Evolutionary conservation across 2,113 vertebrate species (phyloP).

Genomic region (Anas platyrhynchos): DNA sequence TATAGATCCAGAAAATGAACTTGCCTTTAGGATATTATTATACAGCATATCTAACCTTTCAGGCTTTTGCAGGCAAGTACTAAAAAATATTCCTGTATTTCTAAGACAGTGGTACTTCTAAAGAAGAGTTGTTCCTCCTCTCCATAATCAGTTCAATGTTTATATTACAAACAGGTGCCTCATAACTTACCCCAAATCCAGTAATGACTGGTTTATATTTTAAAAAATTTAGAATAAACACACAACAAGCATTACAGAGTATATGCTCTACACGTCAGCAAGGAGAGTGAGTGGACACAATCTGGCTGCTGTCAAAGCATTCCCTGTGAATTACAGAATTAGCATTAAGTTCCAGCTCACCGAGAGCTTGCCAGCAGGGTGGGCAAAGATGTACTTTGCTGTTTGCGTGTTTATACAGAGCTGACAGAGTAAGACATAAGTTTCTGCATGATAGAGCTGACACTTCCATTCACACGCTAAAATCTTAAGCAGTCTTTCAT

Average conservation of each 20-base stretch:
- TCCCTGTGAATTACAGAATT: not conserved
- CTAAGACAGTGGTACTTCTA: not conserved
- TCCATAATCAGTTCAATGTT: not conserved
- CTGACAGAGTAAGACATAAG: not conserved
- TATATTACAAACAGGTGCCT: not conserved
- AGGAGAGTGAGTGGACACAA: not conserved
- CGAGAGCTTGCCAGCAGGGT: conserved; percentile 3
- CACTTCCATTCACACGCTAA: not conserved
- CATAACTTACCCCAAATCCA: not conserved
- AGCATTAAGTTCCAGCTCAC: not conserved
- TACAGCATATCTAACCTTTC: not conserved
- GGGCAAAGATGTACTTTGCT: not conserved
- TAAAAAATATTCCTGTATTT: not conserved
- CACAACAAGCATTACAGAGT: not conserved
- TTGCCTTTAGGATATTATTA: not conserved
- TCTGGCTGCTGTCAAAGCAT: conserved; percentile 4
- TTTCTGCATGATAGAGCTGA: not conserved
- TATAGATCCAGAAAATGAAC: not conserved
- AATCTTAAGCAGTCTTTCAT: not conserved
- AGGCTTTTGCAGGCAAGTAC: not conserved
- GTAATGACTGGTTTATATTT: not conserved
- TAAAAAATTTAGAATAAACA: not conserved
- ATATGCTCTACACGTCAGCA: not conserved
- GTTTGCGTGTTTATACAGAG: not conserved
- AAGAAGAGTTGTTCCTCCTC: not conserved